Evolutionary conservation across 2,113 vertebrate species (phyloP), one percentile per base, ranked within the genome.

Genomic region (Butorides virescens): DNA sequence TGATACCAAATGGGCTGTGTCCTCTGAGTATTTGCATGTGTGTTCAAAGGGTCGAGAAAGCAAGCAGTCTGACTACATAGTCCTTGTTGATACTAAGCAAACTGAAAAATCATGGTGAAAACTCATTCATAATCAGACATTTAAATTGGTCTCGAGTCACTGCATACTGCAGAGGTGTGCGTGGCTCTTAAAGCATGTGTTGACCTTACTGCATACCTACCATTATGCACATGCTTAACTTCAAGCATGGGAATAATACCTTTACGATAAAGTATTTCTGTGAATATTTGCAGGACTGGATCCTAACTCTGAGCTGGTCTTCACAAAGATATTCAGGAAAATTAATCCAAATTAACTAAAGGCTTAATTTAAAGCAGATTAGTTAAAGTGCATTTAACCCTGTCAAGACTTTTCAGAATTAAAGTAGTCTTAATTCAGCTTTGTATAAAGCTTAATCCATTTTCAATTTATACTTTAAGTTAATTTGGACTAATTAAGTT

Each of bases 281-380:
- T 58, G 73, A 81, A 37, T 32, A 80, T 71, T 92, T 90, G 59
- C 59, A 90, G 68, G 92, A 49, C 67, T 73, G 62, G 37, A 87
- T 85, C 58, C 80, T 89, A 95, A 76, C 29, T 85, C 77, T 76
- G 77, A 92, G 87, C 74, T 88, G 70, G 44, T 86, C 84, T 88
- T 88, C 91, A 93, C 46, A 88, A 87, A 96, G 74, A 91, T 32
- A 90, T 55, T 80, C 74, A 55, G 47, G 47, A 88, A 95, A 97
- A 92, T 93, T 93, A 96, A 96, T 97, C 85, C 94, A 95, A 97
- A 96, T 96, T 96, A 97, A 93, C 92, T 47, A 91, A 92, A 86
- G 78, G 81, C 72, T 95, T 95, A 93, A 97, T 95, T 97, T 95
- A 97, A 97, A 97, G 95, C 66, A 97, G 96, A 97, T 95, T 96